These are phyloP conservation scores for Amorpha juglandis DNA, from an alignment of 2,888 invertebrate genomes.

Conservation along the genomic window DNA sequence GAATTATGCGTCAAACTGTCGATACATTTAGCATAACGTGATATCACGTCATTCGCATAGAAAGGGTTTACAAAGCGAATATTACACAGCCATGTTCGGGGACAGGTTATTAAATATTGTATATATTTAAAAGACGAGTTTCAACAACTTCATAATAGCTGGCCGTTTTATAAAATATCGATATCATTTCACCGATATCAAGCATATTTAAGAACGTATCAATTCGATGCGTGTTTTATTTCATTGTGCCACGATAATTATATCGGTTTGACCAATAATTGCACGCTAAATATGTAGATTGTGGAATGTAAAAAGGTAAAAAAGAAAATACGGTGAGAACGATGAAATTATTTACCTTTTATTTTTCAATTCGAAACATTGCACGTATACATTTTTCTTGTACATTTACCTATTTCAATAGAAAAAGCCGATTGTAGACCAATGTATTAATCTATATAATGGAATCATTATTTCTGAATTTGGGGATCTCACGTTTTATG, in stretches of 20 bases:
- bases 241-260: slow-evolving; percentile 21
- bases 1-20: background rate
- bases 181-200: slow-evolving; percentile 26
- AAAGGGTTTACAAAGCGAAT: background rate
- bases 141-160: slow-evolving; percentile 26
- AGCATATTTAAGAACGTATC: slow-evolving; percentile 26
- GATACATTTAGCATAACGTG: background rate
- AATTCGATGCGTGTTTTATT: slow-evolving; percentile 22
- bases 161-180: slow-evolving; percentile 25
- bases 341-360: slow-evolving; percentile 7
- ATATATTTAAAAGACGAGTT: slow-evolving; percentile 19
- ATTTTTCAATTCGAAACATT: slow-evolving; percentile 2
- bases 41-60: slow-evolving; percentile 10
- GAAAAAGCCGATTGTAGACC: too few relatives aligned
- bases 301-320: slow-evolving; percentile 1
- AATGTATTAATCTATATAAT: background rate
- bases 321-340: slow-evolving; percentile 1
- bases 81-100: background rate
- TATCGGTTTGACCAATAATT: slow-evolving; percentile 19
- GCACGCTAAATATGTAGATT: slow-evolving; percentile 15
- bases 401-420: background rate
- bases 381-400: background rate
- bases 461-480: background rate
- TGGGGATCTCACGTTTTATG: background rate
- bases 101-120: slow-evolving; percentile 20